These are phyloP conservation scores for Galerucella pusilla DNA, from an alignment of 2,888 invertebrate species.

Conservation along the genomic window DNA sequence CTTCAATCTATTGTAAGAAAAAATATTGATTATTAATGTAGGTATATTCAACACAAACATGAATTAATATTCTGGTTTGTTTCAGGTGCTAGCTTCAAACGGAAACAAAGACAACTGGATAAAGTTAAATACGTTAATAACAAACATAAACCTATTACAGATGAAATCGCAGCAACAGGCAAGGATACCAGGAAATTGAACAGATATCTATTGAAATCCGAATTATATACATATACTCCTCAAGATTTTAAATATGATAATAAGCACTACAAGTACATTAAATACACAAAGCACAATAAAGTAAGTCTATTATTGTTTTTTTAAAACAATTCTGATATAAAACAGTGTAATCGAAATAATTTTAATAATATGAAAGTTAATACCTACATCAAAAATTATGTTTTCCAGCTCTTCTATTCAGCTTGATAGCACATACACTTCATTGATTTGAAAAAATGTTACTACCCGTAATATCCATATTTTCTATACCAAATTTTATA, in stretches of 20 bases:
- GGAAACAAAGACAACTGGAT: conserved; percentile 72
- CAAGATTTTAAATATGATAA: conserved; percentile 83
- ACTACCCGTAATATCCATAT: too few species aligned
- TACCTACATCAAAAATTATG: too few species aligned
- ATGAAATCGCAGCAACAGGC: conserved; percentile 63
- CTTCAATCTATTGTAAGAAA: too few species aligned
- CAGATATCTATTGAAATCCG: conserved; percentile 56
- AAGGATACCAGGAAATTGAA: conserved; percentile 56
- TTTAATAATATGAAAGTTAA: too few species aligned
- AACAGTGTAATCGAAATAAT: too few species aligned
- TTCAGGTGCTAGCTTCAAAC: conserved; percentile 65
- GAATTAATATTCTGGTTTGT: conserved; percentile 28
- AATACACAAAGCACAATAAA: conserved; percentile 76
- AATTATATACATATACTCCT: conserved; percentile 74
- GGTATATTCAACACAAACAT: too few species aligned
- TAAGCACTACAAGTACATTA: conserved; percentile 82
- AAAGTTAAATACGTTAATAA: conserved; percentile 70
- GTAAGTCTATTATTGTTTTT: conserved; percentile 41
- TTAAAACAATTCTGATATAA: too few species aligned
- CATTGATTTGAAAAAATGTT: too few species aligned
- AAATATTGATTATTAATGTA: too few species aligned
- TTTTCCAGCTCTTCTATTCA: too few species aligned
- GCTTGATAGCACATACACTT: too few species aligned
- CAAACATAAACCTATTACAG: conserved; percentile 74
- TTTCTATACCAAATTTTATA: too few species aligned